Conservation (phyloP, 2,888 invertebrate species). For the Epirrita christyi region DNA sequence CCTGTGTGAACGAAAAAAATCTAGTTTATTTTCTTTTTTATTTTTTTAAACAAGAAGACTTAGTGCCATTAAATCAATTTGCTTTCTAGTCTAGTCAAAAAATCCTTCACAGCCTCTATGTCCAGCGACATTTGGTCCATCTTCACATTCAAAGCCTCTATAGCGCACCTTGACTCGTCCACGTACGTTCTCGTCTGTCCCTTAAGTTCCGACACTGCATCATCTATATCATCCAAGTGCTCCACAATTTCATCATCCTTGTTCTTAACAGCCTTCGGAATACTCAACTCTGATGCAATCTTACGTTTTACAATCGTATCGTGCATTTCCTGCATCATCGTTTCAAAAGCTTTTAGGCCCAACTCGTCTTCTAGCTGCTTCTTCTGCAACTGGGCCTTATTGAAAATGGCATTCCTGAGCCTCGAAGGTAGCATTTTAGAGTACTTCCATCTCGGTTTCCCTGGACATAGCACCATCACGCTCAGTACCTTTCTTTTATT, state of each 20-base stretch:
- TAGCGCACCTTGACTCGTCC: slow-evolving; percentile 54
- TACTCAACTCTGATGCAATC: slow-evolving; percentile 36
- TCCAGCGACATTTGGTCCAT: slow-evolving; percentile 71
- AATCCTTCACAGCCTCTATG: slow-evolving; percentile 63
- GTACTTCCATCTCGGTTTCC: slow-evolving; percentile 62
- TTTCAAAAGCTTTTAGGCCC: slow-evolving; percentile 58
- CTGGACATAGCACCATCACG: slow-evolving; percentile 67
- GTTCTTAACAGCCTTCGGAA: slow-evolving; percentile 27
- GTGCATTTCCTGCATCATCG: slow-evolving; percentile 68
- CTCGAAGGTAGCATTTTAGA: slow-evolving; percentile 64
- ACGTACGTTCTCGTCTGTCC: slow-evolving; percentile 55
- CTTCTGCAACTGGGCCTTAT: slow-evolving; percentile 69
- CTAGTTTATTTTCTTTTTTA: too few relatives aligned
- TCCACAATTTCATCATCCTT: slow-evolving; percentile 62
- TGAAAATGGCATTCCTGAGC: slow-evolving; percentile 71
- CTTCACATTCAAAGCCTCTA: slow-evolving; percentile 65
- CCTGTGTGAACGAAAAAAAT: too few relatives aligned
- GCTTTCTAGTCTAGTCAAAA: slow-evolving; percentile 65
- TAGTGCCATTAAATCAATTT: slow-evolving; percentile 45
- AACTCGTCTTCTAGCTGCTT: slow-evolving; percentile 67
- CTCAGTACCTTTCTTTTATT: slow-evolving; percentile 65
- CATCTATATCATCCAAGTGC: slow-evolving; percentile 63
- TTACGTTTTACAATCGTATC: slow-evolving; percentile 58
- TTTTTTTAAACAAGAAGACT: too few relatives aligned
- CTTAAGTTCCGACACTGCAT: slow-evolving; percentile 58